Evolutionary conservation across 2,888 invertebrate genomes (phyloP).

Genomic region (Cerastis rubricosa): DNA sequence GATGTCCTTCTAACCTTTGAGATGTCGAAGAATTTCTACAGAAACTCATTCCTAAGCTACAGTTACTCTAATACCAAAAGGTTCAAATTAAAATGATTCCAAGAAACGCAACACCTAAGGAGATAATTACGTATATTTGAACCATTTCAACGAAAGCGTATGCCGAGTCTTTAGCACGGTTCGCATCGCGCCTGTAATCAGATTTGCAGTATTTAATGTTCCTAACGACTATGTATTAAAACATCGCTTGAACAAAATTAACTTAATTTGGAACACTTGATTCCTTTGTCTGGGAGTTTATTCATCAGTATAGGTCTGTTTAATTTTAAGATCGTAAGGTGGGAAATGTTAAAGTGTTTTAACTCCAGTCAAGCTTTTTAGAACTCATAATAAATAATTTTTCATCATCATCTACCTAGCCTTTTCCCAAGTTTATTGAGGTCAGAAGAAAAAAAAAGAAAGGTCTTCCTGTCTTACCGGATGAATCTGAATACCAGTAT

Average conservation of each 20-base stretch:
- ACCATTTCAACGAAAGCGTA: conserved; percentile 23
- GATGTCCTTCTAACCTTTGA: background rate
- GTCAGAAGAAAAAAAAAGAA: no score
- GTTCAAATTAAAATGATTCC: conserved; percentile 43
- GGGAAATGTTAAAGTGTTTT: background rate
- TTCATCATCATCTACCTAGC: no score
- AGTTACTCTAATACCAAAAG: conserved; percentile 7
- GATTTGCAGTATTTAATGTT: conserved; percentile 78
- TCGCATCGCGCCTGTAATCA: conserved; percentile 70
- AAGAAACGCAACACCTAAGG: conserved; percentile 23
- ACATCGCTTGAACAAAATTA: conserved; percentile 71
- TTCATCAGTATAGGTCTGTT: conserved; percentile 30
- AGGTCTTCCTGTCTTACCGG: no score
- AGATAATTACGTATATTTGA: conserved; percentile 49
- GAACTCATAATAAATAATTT: no score
- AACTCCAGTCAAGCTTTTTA: background rate
- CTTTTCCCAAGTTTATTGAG: no score
- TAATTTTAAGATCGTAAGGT: background rate
- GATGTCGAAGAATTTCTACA: background rate
- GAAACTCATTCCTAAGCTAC: background rate
- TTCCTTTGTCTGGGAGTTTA: conserved; percentile 54
- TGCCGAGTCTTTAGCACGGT: conserved; percentile 54
- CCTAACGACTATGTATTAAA: conserved; percentile 74
- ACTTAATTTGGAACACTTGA: conserved; percentile 66
- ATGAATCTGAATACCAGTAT: no score